Evolutionary conservation across 2,113 vertebrate genomes (phyloP), one percentile per base, ranked within the genome.

Genomic region (Steatornis caripensis): DNA sequence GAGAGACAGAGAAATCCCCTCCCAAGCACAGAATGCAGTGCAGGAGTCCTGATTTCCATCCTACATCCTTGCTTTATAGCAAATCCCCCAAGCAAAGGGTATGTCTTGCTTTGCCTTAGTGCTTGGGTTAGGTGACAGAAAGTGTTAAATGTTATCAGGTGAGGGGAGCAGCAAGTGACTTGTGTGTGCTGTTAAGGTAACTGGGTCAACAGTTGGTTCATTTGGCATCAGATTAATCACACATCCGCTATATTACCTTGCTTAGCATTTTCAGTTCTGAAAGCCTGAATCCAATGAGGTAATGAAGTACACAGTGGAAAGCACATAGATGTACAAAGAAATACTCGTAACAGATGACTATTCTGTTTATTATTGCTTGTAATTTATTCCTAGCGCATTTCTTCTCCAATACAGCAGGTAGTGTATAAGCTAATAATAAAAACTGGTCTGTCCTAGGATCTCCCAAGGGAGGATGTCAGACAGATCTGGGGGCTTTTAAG

Each of bases 161-260:
- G 74, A 89, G 65, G 61, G 51, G 87, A 83, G 16, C 17, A 39
- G 81, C 72, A 48, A 34, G 84, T 68, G 54, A 43, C 29, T 91
- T 65, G 27, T 32, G 48, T 58, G 55, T 84, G 64, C 89, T 84
- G 39, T 65, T 88, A 60, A 57, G 62, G 54, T 87, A 79, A 82
- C 61, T 80, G 65, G 80, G 72, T 84, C 60, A 78, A 60, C 71
- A 79, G 71, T 45, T 84, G 77, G 57, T 45, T 92, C 45, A 4
- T 94, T 89, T 96, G 78, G n/a, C 81, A 83, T 94, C 65, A 69
- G 24, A 68, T 93, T 84, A 60, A 93, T 91, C 65, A 16, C 65
- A 89, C 0, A 3, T 81, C 60, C 39, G 11, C 45, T 84, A 0
- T 85, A 36, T 91, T 87, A 76, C 66, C 48, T 91, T 1, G 2